phyloP scores from a whole-genome alignment of 2,113 vertebrate species.

The Bostrychus sinensis region DNA sequence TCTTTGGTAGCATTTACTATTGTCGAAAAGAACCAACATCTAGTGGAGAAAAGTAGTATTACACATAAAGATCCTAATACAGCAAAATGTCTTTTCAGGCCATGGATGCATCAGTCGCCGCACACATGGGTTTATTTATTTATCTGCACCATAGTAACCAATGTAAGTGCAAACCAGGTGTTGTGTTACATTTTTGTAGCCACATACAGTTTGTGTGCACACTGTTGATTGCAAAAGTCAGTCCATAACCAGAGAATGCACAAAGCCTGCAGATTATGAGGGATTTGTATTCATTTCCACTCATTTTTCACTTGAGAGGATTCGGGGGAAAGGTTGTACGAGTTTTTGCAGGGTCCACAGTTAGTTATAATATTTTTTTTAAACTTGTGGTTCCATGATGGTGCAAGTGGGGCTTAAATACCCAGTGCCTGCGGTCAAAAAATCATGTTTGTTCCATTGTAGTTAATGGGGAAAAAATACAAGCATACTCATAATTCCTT shows the following conservation, averaged over 20 bases:
- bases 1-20: no score
- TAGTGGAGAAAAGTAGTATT: not conserved
- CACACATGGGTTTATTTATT: not conserved
- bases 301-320: conserved; percentile 48
- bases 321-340: conserved; percentile 53
- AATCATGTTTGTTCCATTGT: conserved; percentile 39
- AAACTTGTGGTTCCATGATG: conserved; percentile 42
- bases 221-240: conserved; percentile 33
- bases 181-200: conserved; percentile 36
- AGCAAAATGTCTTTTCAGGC: no score
- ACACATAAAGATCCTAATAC: not conserved
- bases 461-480: conserved; percentile 49
- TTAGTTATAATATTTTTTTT: conserved; percentile 46
- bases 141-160: not conserved
- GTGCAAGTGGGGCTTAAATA: conserved; percentile 40
- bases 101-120: not conserved
- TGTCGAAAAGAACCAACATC: no score
- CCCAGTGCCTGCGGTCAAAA: conserved; percentile 32
- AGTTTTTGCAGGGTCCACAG: conserved; percentile 31
- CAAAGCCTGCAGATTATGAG: conserved; percentile 45
- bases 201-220: conserved; percentile 11
- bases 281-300: conserved; percentile 63
- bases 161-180: conserved; percentile 13
- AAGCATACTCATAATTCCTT: conserved; percentile 42
- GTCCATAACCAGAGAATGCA: conserved; percentile 16